Evolutionary conservation across 2,888 invertebrate species (phyloP), one percentile per base, ranked within the genome.

Genomic region (Tipula lateralis): DNA sequence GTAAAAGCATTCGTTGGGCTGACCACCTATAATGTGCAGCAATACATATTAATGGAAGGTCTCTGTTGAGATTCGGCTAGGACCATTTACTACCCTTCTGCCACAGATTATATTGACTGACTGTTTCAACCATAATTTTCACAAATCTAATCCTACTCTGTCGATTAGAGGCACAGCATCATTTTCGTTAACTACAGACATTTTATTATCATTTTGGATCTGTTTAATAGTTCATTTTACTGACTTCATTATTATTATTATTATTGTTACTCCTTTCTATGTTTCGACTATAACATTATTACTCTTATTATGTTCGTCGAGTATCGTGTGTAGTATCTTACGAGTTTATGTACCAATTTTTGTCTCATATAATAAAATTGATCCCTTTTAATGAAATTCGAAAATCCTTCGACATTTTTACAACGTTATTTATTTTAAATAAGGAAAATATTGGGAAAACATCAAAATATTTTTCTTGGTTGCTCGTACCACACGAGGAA

Each of bases 351-450:
- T 13, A 16, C 16, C 19, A 19, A 19, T 4, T 19, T 50, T 66
- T 66, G 66, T 66, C 19, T 66, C 66, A 66, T 66, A 13, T 66
- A 66, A 66, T 66, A 66, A 66, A 66, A 66, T 66, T 66, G 66
- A 66, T 66, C 66, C 66, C 66, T 66, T 66, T 66, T 66, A 66
- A 66, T 66, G 66, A 66, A 66, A 66, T 66, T 66, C 66, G 66
- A 66, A 66, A 66, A 66, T 66, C 66, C 66, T 66, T 66, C 66
- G 66, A 66, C 66, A 66, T 66, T 66, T 66, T 66, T 66, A 66
- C 66, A 66, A 66, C 66, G 24, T 66, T 66, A 66, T 66, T 66
- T 66, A 66, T 66, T 66, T 66, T 66, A 66, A 66, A 66, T 66
- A 66, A 66, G 66, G 66, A 66, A 66, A 66, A 66, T 66, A 66